Base-by-base conservation (phyloP, 2,888 invertebrate genomes). In the Nephrotoma guestfalica region DNA sequence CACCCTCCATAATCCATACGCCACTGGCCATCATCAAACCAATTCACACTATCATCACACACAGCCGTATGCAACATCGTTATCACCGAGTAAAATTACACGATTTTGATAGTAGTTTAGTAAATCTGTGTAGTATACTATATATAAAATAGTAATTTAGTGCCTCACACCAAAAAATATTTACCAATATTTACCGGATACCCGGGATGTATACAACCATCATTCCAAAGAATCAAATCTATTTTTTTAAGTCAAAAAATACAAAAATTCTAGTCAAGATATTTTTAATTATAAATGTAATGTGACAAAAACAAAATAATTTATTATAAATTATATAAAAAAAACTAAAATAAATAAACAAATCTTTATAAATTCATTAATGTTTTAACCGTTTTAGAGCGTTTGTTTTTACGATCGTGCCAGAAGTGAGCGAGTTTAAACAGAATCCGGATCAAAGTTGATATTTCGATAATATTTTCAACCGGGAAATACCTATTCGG, bases 51-150 rank as follows among this genome's bases (percentile, higher is more conserved):
- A 30, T 71, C 71, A 71, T 71, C 71, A 71, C 30, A 71, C 71
- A 71, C 71, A 71, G 71, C 71, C 71, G 71, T 71, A 71, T 71
- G 71, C 71, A 71, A 71, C 30, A 71, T 71, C 71, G 71, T 90
- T 89, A 6, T 90, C 91, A 11, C 88, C 89, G 40, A 91, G 90
- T 88, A 91, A 91, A 88, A 91, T 91, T 51, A 91, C 91, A n/a
- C 91, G 89, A 88, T 92, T 89, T 89, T 92, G 41, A 84, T 84
- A 41, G 41, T 84, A 84, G 18, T 57, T 57, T 71, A 13, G 71
- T 30, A 30, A 5, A 71, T 18, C 18, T 30, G 11, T 30, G 2
- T 30, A 30, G 30, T 30, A 30, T 30, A 30, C 30, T 30, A 30
- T 30, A 30, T 30, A 30, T 30, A 30, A 30, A 30, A 30, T 71